Percentiles rank a stretch among this genome's conserved stretches.
These are phyloP conservation scores for Macrophya alboannulata DNA, from an alignment of 2,888 invertebrate genomes.

Conservation along the genomic window DNA sequence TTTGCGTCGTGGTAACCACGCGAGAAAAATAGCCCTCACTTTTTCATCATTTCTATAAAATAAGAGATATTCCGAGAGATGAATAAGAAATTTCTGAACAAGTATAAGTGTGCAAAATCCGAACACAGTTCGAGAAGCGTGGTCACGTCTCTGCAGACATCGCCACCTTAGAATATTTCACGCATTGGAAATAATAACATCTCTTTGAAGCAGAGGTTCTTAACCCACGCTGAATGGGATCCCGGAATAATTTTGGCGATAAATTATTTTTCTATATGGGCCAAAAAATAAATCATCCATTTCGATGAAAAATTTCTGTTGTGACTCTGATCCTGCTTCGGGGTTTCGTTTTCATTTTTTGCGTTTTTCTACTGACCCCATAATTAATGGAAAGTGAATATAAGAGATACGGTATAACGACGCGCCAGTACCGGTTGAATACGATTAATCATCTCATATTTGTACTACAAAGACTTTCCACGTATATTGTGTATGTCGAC, in stretches of 20 bases:
- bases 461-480: background rate
- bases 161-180: background rate
- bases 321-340: background rate
- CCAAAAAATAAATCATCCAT: background rate
- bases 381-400: background rate
- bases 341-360: background rate
- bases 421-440: background rate
- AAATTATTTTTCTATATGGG: background rate
- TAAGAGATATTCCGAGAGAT: background rate
- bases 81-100: background rate
- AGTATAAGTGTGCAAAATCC: background rate
- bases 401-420: background rate
- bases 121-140: background rate
- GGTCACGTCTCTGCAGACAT: conserved; percentile 1
- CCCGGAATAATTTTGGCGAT: background rate
- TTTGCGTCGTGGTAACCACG: background rate
- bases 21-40: background rate
- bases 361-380: too few relatives aligned
- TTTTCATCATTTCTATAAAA: conserved; percentile 36
- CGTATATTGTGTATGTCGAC: background rate
- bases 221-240: background rate
- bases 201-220: background rate
- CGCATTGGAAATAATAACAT: background rate
- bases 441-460: conserved; percentile 22
- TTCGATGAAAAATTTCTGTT: background rate